Percentiles rank a stretch among this genome's conserved stretches.
These are phyloP conservation scores for Elachura formosa DNA, from an alignment of 2,113 vertebrate genomes.

Conservation along the genomic window DNA sequence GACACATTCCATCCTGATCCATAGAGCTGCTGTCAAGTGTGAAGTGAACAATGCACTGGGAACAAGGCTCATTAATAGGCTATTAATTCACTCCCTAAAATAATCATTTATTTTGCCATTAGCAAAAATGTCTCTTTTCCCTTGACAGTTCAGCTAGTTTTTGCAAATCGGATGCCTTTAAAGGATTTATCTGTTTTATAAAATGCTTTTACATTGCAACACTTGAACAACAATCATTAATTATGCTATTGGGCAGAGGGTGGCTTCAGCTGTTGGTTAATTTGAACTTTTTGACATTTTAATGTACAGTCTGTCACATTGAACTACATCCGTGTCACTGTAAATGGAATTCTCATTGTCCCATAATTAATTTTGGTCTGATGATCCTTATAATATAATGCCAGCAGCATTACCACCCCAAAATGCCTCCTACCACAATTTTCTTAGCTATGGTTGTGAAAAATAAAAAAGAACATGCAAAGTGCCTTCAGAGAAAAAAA, in stretches of 20 bases:
- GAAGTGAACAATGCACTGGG: constrained; percentile 66
- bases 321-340: constrained; percentile 19
- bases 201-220: constrained; percentile 22
- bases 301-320: neutral
- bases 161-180: constrained; percentile 25
- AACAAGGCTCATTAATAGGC: constrained; percentile 68
- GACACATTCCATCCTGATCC: constrained; percentile 59
- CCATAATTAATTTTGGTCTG: constrained; percentile 43
- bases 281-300: constrained; percentile 45
- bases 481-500: constrained; percentile 28
- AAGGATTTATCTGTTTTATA: constrained; percentile 23
- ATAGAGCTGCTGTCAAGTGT: constrained; percentile 63
- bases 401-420: constrained; percentile 19
- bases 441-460: constrained; percentile 6
- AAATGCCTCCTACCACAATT: constrained; percentile 10
- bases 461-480: constrained; percentile 48
- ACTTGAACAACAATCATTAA: constrained; percentile 34
- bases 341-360: constrained; percentile 17
- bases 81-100: constrained; percentile 66
- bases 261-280: neutral
- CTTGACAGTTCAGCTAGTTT: constrained; percentile 28
- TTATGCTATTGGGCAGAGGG: neutral
- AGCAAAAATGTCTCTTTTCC: constrained; percentile 53
- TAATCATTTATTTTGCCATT: constrained; percentile 65
- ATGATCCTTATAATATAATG: constrained; percentile 4